A percentile compares a stretch with the other conserved stretches of the same genome.
Conservation (phyloP, 2,113 vertebrate species). For the Urocynchramus pylzowi region DNA sequence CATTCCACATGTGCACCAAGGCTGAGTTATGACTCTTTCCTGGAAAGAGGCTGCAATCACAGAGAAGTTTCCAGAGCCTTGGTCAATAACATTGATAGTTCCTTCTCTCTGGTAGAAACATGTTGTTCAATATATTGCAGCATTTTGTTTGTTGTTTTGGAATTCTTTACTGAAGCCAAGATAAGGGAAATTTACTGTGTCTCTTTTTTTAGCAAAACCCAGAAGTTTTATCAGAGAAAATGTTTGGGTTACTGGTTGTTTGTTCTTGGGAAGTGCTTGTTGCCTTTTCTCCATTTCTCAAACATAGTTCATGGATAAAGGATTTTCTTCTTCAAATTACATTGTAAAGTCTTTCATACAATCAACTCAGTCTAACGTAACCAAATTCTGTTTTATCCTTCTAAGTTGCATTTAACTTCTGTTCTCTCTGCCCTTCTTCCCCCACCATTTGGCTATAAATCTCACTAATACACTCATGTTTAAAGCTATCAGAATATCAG, state of each 20-base stretch:
- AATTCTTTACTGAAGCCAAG: conserved; percentile 22
- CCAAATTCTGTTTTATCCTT: background rate
- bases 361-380: background rate
- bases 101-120: background rate
- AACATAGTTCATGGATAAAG: background rate
- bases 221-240: background rate
- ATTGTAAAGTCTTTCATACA: background rate
- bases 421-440: background rate
- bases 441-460: background rate
- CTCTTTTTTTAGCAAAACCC: background rate
- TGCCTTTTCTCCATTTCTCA: background rate
- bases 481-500: background rate
- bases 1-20: background rate
- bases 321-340: background rate
- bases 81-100: background rate
- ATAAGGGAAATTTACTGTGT: conserved; percentile 38
- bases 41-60: background rate
- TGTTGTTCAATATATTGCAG: background rate
- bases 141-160: conserved; percentile 19
- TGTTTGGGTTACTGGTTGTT: background rate
- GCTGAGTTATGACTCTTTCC: background rate
- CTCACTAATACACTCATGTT: background rate
- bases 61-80: background rate
- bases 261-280: background rate
- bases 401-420: background rate